Conservation (phyloP, 1,140 invertebrate genomes). For the Fopius arisanus region DNA sequence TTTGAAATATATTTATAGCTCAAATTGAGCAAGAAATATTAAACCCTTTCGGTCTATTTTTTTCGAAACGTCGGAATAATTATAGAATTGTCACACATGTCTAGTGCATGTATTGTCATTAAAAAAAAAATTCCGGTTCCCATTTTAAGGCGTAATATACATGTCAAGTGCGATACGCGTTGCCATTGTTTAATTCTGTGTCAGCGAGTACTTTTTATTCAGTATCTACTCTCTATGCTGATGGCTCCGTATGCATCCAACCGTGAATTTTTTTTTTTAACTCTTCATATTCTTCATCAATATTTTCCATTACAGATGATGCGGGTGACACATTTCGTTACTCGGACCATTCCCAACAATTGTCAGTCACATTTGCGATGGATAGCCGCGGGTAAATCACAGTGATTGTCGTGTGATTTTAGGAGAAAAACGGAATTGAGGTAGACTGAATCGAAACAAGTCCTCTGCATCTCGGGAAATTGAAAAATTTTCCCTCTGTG, state of each 20-base stretch:
- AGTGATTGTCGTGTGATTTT: background rate
- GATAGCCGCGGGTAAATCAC: background rate
- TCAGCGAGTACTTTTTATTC: background rate
- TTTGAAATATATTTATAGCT: too few species aligned
- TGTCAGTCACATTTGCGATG: background rate
- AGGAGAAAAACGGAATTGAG: too few species aligned
- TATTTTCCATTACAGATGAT: background rate
- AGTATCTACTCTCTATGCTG: background rate
- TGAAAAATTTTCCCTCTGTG: too few species aligned
- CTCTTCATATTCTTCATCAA: background rate
- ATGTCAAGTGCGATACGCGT: background rate
- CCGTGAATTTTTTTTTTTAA: background rate
- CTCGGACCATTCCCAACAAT: background rate
- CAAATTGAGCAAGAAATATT: too few species aligned
- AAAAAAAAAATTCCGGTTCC: too few species aligned
- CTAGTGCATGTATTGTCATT: too few species aligned
- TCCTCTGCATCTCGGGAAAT: too few species aligned
- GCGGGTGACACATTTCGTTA: background rate
- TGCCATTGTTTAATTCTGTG: background rate
- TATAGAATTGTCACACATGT: background rate
- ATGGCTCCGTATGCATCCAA: background rate
- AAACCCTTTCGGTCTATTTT: too few species aligned
- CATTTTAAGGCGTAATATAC: background rate
- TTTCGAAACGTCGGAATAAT: background rate
- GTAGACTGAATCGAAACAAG: too few species aligned